These are phyloP conservation scores for Euproctis similis DNA, from an alignment of 2,888 invertebrate species.

Conservation along the genomic window DNA sequence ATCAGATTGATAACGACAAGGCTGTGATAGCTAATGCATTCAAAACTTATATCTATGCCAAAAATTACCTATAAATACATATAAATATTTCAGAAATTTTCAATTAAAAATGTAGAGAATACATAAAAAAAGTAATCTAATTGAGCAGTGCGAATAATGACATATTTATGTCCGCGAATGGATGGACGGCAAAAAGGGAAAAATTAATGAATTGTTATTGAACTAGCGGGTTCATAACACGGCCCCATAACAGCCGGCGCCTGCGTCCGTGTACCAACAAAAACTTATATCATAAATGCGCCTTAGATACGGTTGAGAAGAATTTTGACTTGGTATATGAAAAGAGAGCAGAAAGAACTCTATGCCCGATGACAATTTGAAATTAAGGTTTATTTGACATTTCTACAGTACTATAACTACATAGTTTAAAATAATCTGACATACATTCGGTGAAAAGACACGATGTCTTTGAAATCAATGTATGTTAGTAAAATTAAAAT, in stretches of 20 bases:
- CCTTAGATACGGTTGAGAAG: constrained; percentile 36
- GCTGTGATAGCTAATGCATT: too few relatives aligned
- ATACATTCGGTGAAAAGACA: too few relatives aligned
- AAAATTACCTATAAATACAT: too few relatives aligned
- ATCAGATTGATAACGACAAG: too few relatives aligned
- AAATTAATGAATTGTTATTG: constrained; percentile 63
- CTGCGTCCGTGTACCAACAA: constrained; percentile 52
- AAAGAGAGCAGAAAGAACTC: constrained; percentile 18
- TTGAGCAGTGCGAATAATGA: constrained; percentile 67
- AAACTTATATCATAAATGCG: constrained; percentile 52
- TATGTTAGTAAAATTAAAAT: too few relatives aligned
- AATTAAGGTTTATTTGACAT: too few relatives aligned
- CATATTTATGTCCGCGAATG: constrained; percentile 51
- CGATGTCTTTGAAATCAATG: too few relatives aligned
- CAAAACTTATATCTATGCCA: too few relatives aligned
- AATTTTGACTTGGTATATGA: constrained; percentile 37
- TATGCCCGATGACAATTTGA: too few relatives aligned
- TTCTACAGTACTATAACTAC: too few relatives aligned
- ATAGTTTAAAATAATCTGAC: too few relatives aligned
- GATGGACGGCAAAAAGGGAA: constrained; percentile 29
- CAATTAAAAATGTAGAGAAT: constrained; percentile 5
- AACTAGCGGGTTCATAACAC: constrained; percentile 41
- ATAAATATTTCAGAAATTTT: too few relatives aligned
- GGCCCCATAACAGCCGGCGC: constrained; percentile 56
- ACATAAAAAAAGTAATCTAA: constrained; percentile 34